Evolutionary conservation across 1,140 invertebrate species (phyloP), one percentile per base, ranked within the genome.

Genomic region (Chrysoperla carnea): DNA sequence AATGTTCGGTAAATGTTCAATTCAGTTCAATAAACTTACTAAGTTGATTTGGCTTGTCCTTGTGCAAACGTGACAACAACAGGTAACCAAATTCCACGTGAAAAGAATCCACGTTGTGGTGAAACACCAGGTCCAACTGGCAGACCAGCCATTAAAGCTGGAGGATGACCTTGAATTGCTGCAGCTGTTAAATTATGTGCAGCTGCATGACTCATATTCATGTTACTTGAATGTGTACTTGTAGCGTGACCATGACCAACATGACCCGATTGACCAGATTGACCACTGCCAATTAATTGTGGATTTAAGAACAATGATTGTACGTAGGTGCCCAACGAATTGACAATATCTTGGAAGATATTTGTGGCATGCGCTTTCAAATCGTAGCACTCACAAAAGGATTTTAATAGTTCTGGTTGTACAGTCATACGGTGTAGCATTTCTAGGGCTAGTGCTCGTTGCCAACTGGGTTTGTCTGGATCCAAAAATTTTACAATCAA

Each of bases 401-500:
- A 88, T 54, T 80, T 86, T 48, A 97, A 65, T 9, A 97, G 66
- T 49, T 83, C 63, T 11, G 90, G 82, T 54, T 95, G 84, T 37
- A 86, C 79, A 6, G 83, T 81, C 65, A 98, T 82, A 63, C 91
- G 93, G 58, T 96, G 90, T 14, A 98, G 68, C 4, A 97, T 91
- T 71, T 98, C 94, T 8, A 99, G 61, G 0, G 94, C 92, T 36
- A 96, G 61, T 11, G 89, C 86, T 41, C 93, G 68, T 58, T 98
- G 93, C 94, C 95, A 99, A 36, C 79, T 70, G 17, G 90, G 88
- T 63, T 95, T 94, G 53, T 98, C 94, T 8, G 85, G 82, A 64
- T 97, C 92, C 56, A 99, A 61, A 66, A 98, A 97, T 61, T 97
- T 96, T 5, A 98, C 87, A 31, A 98, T 84, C 29, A 98, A 66